Conservation (phyloP, 2,888 invertebrate species). For the Aleiodes testaceus region DNA sequence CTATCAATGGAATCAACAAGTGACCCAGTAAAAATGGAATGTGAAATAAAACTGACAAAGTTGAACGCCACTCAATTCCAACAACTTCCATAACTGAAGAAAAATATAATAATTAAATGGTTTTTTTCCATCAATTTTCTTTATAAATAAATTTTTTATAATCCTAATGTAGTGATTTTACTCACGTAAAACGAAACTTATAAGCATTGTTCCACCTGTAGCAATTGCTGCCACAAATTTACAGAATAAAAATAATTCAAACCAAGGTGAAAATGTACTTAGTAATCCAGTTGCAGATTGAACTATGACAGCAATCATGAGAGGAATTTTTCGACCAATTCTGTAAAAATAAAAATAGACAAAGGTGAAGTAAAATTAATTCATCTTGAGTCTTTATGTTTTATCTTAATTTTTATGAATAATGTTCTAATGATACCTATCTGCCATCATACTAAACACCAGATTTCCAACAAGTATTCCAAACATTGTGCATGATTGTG, state of each 20-base stretch:
- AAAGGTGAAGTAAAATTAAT: neutral
- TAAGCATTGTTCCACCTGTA: slow-evolving; percentile 80
- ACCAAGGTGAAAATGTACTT: slow-evolving; percentile 76
- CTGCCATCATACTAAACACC: slow-evolving; percentile 75
- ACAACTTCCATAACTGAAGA: slow-evolving; percentile 77
- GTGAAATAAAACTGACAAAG: slow-evolving; percentile 75
- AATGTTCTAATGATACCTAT: slow-evolving; percentile 69
- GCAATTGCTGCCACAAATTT: slow-evolving; percentile 78
- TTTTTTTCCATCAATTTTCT: neutral
- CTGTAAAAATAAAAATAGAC: slow-evolving; percentile 66
- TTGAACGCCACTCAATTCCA: slow-evolving; percentile 74
- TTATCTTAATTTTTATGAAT: neutral
- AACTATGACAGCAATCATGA: slow-evolving; percentile 76
- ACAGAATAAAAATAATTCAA: slow-evolving; percentile 77
- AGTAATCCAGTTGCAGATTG: slow-evolving; percentile 76
- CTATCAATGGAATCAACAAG: slow-evolving; percentile 76
- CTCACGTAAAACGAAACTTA: slow-evolving; percentile 78
- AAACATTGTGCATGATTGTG: slow-evolving; percentile 76
- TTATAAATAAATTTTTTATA: slow-evolving; percentile 18
- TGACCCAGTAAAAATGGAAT: slow-evolving; percentile 76
- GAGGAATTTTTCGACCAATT: slow-evolving; percentile 79
- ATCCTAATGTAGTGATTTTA: slow-evolving; percentile 38
- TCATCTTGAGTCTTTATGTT: too few species aligned
- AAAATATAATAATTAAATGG: slow-evolving; percentile 36
- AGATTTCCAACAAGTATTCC: slow-evolving; percentile 77